Evolutionary conservation across 1,140 invertebrate genomes (phyloP), one percentile per base, ranked within the genome.

Genomic region (Neuroterus valhalla): DNA sequence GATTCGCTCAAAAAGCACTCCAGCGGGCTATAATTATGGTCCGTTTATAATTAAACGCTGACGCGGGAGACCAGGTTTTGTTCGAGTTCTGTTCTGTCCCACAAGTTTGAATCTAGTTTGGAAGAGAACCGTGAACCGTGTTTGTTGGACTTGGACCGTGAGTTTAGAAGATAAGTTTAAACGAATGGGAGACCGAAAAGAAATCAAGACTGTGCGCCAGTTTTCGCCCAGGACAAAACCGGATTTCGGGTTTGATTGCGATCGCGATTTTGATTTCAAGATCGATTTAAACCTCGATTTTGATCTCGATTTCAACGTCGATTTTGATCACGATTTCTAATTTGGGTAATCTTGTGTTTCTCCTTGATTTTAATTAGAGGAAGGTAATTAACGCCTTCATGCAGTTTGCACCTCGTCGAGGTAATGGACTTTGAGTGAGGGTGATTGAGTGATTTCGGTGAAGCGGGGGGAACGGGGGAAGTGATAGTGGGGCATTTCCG

Each of bases 11-110:
- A 74, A 62, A 70, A 70, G 66, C 70, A 67, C 31, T 38, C 44
- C 23, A 70, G 52, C 55, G 69, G 48, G 48, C 71, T 68, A 70
- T 70, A 66, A 76, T 72, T 72, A 43, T 71, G 68, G 66, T 43
- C 44, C 46, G 68, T 19, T 38, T 48, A 48, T 42, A 48, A 50
- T 50, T 62, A 62, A 62, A 62, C 52, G 19, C 44, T 23, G 42
- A 74, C 69, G 70, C 68, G 50, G 17, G 44, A 15, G 21, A 21
- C 46, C 66, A 5, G 66, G 17, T 21, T 21, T 23, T 62, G 52
- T 23, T 62, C 48, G 48, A 15, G n/a, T 6, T 52, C 21, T 15
- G 17, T 21, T 21, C n/a, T 62, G 52, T 23, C 21, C 45, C 70
- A 66, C 70, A 69, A 69, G 31, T 38, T 38, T 38, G 0, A 38